phyloP scores from a whole-genome alignment of 2,888 invertebrate genomes.

The Eilema caniola region DNA sequence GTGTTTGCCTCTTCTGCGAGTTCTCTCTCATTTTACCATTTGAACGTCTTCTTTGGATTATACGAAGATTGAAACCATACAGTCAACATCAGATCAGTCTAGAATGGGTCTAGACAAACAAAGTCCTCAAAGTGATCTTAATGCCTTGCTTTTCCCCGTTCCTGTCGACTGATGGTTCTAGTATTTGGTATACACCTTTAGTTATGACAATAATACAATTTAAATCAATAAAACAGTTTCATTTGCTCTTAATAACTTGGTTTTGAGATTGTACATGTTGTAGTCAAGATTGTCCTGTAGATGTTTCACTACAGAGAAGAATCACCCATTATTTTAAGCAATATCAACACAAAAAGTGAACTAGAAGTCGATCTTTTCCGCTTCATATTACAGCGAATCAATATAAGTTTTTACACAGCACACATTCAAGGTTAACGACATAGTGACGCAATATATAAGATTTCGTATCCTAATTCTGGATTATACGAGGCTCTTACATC shows the following conservation, averaged over 20 bases:
- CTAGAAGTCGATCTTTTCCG: not conserved
- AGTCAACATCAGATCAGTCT: too few species aligned
- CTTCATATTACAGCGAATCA: not conserved
- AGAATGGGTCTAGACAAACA: too few species aligned
- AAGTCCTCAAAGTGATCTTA: too few species aligned
- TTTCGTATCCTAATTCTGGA: not conserved
- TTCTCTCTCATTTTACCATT: not conserved
- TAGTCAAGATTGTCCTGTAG: too few species aligned
- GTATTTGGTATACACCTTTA: too few species aligned
- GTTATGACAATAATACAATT: too few species aligned
- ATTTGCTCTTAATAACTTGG: too few species aligned
- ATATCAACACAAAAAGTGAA: not conserved
- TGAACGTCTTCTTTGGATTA: not conserved
- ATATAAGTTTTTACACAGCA: not conserved
- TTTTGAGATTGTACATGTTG: too few species aligned
- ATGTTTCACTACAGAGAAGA: not conserved
- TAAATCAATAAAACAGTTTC: too few species aligned
- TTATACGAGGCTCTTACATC: not conserved
- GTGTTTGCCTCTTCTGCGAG: too few species aligned
- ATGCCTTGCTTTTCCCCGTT: too few species aligned
- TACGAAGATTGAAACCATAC: not conserved
- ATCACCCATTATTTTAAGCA: not conserved
- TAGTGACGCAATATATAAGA: not conserved
- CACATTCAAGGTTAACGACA: not conserved
- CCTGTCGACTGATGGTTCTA: too few species aligned